Percentiles rank a stretch among this genome's conserved stretches.
Evolutionary conservation across 2,888 invertebrate species (phyloP).

Genomic region (Morpho achilles): DNA sequence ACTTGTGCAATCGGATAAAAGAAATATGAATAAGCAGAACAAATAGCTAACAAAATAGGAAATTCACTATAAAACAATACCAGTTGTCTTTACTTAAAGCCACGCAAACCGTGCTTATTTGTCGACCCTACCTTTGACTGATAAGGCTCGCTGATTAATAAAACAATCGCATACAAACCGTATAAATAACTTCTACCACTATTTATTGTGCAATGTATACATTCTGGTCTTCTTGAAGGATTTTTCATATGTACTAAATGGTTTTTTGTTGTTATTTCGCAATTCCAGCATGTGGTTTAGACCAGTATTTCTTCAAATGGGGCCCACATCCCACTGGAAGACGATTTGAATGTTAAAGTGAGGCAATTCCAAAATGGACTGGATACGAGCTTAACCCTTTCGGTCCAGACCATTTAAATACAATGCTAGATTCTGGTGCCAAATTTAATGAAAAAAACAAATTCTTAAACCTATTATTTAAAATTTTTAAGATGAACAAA

Average conservation of each 20-base stretch:
- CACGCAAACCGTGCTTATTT: conserved; percentile 41
- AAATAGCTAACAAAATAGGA: conserved; percentile 17
- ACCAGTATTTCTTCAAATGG: no score
- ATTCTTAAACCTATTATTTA: no score
- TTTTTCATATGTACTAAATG: background rate
- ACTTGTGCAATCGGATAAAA: conserved; percentile 16
- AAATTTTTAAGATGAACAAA: no score
- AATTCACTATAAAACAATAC: conserved; percentile 35
- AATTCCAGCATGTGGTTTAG: no score
- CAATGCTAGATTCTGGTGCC: no score
- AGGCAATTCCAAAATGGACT: no score
- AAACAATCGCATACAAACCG: conserved; percentile 9
- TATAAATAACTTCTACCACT: conserved; percentile 11
- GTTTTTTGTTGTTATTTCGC: background rate
- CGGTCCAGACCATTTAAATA: no score
- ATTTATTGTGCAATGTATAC: conserved; percentile 5
- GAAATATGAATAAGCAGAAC: conserved; percentile 18
- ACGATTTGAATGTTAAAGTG: no score
- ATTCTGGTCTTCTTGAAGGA: conserved; percentile 4
- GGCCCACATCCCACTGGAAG: no score
- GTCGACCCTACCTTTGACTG: conserved; percentile 67
- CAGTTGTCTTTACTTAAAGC: conserved; percentile 27
- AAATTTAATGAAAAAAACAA: no score
- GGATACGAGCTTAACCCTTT: no score
- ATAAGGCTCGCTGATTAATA: conserved; percentile 40